These are phyloP conservation scores for Drosophila parvula DNA, from an alignment of 1,140 invertebrate species.

Conservation along the genomic window DNA sequence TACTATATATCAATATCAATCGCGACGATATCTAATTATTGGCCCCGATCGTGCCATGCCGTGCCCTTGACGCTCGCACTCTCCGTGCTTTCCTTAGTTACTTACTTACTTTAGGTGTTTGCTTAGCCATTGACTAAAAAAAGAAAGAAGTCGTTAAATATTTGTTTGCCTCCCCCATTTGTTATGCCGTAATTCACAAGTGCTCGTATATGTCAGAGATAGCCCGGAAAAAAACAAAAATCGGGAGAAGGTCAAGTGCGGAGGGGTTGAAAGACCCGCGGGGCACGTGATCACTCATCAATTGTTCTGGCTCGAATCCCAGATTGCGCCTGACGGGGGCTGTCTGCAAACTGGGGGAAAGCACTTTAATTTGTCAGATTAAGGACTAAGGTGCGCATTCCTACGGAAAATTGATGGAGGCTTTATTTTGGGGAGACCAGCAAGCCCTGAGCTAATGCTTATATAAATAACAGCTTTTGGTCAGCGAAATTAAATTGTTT, in stretches of 20 bases:
- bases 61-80: conserved; percentile 48
- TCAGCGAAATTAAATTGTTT: not conserved
- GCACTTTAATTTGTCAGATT: conserved; percentile 33
- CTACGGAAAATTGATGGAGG: conserved; percentile 12
- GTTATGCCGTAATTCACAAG: conserved; percentile 72
- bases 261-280: conserved; percentile 18
- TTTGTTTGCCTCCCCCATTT: conserved; percentile 60
- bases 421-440: conserved; percentile 2
- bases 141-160: conserved; percentile 52
- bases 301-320: conserved; percentile 11
- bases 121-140: conserved; percentile 59
- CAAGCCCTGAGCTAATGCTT: not conserved
- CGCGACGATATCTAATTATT: conserved; percentile 53
- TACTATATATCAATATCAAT: conserved; percentile 61
- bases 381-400: conserved; percentile 37
- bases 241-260: conserved; percentile 29
- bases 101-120: conserved; percentile 69
- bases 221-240: conserved; percentile 33
- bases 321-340: conserved; percentile 18
- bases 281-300: conserved; percentile 56
- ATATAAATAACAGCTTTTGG: not conserved
- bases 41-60: conserved; percentile 57
- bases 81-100: conserved; percentile 37
- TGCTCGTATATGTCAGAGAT: conserved; percentile 72
- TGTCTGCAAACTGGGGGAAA: conserved; percentile 18